phyloP scores from a whole-genome alignment of 2,888 invertebrate species.

The Pterobdella sp. region DNA sequence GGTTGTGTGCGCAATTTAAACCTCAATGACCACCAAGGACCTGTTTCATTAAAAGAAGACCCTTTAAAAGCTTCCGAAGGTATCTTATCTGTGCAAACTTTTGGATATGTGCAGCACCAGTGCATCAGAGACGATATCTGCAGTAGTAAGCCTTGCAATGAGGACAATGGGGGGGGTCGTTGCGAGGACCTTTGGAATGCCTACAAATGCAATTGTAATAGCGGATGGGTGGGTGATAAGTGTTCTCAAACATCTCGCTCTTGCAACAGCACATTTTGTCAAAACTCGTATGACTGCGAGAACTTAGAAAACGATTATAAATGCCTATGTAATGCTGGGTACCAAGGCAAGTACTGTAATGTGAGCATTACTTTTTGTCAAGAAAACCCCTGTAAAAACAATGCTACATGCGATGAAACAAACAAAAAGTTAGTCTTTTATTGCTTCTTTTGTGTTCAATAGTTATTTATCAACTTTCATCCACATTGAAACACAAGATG shows the following conservation, averaged over 20 bases:
- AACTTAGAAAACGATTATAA: background rate
- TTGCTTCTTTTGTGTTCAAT: too few species aligned
- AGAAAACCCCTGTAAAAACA: conserved; percentile 44
- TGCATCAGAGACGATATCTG: conserved; percentile 44
- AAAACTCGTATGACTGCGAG: background rate
- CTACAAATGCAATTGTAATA: conserved; percentile 41
- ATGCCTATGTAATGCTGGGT: conserved; percentile 30
- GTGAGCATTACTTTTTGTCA: conserved; percentile 37
- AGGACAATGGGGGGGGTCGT: conserved; percentile 41
- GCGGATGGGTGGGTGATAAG: conserved; percentile 43
- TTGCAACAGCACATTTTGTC: background rate
- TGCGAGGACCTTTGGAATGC: conserved; percentile 45
- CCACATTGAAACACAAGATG: too few species aligned
- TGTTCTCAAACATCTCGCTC: conserved; percentile 35
- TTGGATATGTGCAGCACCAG: conserved; percentile 35
- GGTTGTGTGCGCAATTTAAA: conserved; percentile 43
- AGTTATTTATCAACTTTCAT: too few species aligned
- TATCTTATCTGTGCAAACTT: conserved; percentile 15
- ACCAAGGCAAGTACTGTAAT: background rate
- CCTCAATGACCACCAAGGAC: conserved; percentile 38
- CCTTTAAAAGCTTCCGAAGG: conserved; percentile 27
- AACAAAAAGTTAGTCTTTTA: conserved; percentile 40
- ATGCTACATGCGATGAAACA: conserved; percentile 40
- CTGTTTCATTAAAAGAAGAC: conserved; percentile 33
- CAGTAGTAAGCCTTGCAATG: conserved; percentile 41